Evolutionary conservation across 2,113 vertebrate species (phyloP).

Genomic region (Verasper variegatus): DNA sequence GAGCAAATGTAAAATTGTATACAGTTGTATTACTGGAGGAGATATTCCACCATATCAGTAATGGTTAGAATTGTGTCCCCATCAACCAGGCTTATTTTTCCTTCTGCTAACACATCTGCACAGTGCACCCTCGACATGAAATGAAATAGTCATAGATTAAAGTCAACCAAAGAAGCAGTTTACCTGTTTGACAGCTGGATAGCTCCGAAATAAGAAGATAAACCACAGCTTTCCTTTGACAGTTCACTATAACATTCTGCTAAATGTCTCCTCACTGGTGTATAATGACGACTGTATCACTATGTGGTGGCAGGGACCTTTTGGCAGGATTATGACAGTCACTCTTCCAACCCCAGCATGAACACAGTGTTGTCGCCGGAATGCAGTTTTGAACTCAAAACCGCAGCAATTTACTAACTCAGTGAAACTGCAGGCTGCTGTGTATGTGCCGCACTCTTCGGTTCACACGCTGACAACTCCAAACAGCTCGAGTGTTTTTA

Average conservation of each 20-base stretch:
- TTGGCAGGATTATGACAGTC: not conserved
- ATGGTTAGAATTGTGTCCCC: not conserved
- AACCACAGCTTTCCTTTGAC: too few species aligned
- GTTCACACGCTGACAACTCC: not conserved
- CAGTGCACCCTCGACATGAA: too few species aligned
- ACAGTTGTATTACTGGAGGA: not conserved
- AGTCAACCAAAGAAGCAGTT: too few species aligned
- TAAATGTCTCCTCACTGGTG: too few species aligned
- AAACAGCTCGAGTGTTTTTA: not conserved
- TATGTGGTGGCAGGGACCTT: not conserved
- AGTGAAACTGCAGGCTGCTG: constrained; percentile 1
- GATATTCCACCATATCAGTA: not conserved
- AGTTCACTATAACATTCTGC: too few species aligned
- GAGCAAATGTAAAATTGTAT: not conserved
- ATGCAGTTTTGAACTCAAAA: constrained; percentile 8
- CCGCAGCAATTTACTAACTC: constrained; percentile 7
- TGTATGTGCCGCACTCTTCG: constrained; percentile 1
- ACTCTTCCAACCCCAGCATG: constrained; percentile 2
- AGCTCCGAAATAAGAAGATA: too few species aligned
- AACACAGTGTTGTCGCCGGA: not conserved
- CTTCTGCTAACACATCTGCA: too few species aligned
- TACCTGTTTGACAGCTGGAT: too few species aligned
- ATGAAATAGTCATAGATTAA: too few species aligned
- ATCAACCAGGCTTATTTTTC: too few species aligned
- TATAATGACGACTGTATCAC: not conserved